These are phyloP conservation scores for Chaenodraco wilsoni DNA, from an alignment of 2,797 vertebrate genomes.

Conservation along the genomic window DNA sequence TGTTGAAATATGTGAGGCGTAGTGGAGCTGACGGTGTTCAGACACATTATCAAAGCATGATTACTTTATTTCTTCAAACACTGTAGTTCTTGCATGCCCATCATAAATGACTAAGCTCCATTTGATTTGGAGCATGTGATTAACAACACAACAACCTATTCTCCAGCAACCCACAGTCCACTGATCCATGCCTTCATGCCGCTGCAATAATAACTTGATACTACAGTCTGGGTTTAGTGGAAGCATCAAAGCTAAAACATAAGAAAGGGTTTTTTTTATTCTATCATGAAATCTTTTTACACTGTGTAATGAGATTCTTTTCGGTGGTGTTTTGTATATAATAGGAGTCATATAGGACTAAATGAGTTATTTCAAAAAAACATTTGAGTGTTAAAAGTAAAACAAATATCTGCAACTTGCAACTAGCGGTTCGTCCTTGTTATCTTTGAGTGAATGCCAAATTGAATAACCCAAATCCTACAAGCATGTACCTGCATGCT, in stretches of 20 bases:
- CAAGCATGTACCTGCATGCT: not conserved
- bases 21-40: not conserved
- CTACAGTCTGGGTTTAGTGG: not conserved
- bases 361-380: not conserved
- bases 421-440: not conserved
- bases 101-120: constrained; percentile 17
- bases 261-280: not conserved
- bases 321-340: not conserved
- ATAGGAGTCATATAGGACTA: not conserved
- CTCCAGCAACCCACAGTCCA: constrained; percentile 3
- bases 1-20: not conserved
- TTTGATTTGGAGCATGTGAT: constrained; percentile 14
- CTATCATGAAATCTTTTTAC: not conserved
- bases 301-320: not conserved
- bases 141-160: not conserved
- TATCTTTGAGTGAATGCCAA: not conserved
- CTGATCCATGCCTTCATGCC: constrained; percentile 19
- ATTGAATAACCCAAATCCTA: constrained; percentile 1
- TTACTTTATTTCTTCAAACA: constrained; percentile 21
- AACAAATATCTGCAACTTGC: constrained; percentile 2
- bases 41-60: constrained; percentile 30
- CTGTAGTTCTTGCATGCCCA: constrained; percentile 23
- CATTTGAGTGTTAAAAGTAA: not conserved
- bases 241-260: not conserved
- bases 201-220: constrained; percentile 4